A percentile compares a stretch with the other conserved stretches of the same genome.
These are phyloP conservation scores for Podargus strigoides DNA, from an alignment of 2,797 vertebrate species.

Conservation along the genomic window DNA sequence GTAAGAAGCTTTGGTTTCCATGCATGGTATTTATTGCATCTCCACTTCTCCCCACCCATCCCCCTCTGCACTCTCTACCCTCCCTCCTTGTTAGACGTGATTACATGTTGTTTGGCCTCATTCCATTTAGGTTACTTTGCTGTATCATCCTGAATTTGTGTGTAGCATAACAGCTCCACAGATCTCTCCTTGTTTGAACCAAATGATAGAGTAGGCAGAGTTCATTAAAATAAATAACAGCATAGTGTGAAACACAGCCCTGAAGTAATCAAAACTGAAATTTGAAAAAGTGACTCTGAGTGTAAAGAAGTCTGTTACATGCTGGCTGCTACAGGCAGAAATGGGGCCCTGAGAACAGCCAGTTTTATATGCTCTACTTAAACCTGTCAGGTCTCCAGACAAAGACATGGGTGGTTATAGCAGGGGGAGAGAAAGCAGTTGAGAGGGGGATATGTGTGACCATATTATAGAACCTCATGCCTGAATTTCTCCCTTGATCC, in stretches of 20 bases:
- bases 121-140: slow-evolving; percentile 52
- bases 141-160: slow-evolving; percentile 30
- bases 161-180: background rate
- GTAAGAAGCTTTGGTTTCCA: background rate
- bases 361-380: background rate
- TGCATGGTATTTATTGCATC: background rate
- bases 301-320: background rate
- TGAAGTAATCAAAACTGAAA: slow-evolving; percentile 47
- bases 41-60: background rate
- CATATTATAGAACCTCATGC: background rate
- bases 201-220: slow-evolving; percentile 38
- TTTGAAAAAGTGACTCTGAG: slow-evolving; percentile 18
- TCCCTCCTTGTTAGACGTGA: slow-evolving; percentile 29
- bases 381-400: slow-evolving; percentile 8
- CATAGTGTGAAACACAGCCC: background rate
- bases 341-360: background rate
- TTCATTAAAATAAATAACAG: slow-evolving; percentile 59
- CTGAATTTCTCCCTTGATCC: background rate
- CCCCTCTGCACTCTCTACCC: background rate
- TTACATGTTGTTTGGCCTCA: slow-evolving; percentile 50
- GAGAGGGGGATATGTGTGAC: background rate
- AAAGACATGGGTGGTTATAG: background rate
- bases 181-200: slow-evolving; percentile 9
- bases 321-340: background rate
- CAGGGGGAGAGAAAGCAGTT: background rate